These are phyloP conservation scores for Holocentrus rufus DNA, from an alignment of 2,797 vertebrate species.

Conservation along the genomic window DNA sequence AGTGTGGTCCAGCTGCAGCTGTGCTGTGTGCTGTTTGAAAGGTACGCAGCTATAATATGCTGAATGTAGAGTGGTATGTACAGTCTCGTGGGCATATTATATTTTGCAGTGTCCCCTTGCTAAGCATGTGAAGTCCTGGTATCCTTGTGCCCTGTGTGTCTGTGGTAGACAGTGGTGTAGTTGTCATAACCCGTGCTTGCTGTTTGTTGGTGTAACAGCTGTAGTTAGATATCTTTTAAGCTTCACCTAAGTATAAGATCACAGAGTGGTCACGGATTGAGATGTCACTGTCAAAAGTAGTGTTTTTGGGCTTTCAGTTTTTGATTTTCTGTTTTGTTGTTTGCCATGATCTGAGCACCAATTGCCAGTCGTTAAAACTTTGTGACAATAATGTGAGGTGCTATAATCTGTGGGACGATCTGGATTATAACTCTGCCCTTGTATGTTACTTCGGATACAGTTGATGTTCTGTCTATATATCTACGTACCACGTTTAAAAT, in stretches of 20 bases:
- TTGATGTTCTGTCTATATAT: neutral
- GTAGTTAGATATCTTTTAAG: no score
- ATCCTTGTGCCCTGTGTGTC: neutral
- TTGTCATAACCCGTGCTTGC: no score
- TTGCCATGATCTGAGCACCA: neutral
- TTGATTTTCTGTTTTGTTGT: neutral
- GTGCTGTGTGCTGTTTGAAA: neutral
- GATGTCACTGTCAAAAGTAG: no score
- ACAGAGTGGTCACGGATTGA: no score
- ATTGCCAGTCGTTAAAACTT: neutral
- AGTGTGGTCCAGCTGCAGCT: neutral
- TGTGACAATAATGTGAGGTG: neutral
- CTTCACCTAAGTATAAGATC: no score
- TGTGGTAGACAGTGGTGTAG: no score
- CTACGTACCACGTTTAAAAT: neutral
- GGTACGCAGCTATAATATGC: constrained; percentile 26
- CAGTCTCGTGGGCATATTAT: constrained; percentile 23
- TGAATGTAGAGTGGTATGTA: constrained; percentile 29
- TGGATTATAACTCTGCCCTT: no score
- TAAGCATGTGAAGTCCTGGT: constrained; percentile 54
- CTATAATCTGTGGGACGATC: neutral
- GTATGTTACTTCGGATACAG: no score
- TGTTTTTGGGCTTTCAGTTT: no score
- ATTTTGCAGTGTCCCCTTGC: constrained; percentile 35
- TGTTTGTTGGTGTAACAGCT: no score